Base-by-base conservation (phyloP, 1,140 invertebrate species). In the Nilaparvata lugens region DNA sequence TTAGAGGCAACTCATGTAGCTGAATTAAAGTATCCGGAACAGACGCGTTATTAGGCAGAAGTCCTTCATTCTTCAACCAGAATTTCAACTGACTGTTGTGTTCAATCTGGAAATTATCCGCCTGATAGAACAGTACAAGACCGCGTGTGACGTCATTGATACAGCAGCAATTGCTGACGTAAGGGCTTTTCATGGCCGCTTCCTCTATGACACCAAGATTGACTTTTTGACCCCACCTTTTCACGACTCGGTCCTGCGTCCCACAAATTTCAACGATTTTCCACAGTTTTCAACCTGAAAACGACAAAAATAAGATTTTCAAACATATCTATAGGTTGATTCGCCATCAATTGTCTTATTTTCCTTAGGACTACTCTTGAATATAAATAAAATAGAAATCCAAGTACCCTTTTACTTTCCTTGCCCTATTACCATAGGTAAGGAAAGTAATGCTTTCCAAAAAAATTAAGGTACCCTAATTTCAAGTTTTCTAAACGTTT, bases 181-280 rank as follows among this genome's bases (percentile, higher is more conserved):
- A n/a, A 23, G n/a, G 3, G 23, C 51, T 19, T 25, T 7, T 11
- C 9, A 14, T 11, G 9, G 62, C 62, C 52, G 72, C 65, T 62
- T 67, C 60, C 64, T 77, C 72, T 35, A 79, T 69, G 25, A 68
- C 65, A 5, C 56, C 13, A 4, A 78, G 60, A 61, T 71, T 66
- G 18, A 78, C 58, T 53, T 73, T 70, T 57, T 74, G 73, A 14
- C 78, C 78, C 65, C 74, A 69, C 51, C 75, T 64, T 67, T 80
- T 80, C 0, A 78, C 65, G 58, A 74, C 68, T 19, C 71, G 60
- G 68, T 79, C 76, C 35, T 67, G 31, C 78, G 63, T 11, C 72
- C 67, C 31, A 73, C 48, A 64, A 70, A 79, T 51, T 70, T 63
- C 2, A 78, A 62, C 21, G 60, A 31, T 0, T 69, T 68, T 48